These are phyloP conservation scores for Tenebrosternarchus preto DNA, from an alignment of 2,113 vertebrate species.

Conservation along the genomic window DNA sequence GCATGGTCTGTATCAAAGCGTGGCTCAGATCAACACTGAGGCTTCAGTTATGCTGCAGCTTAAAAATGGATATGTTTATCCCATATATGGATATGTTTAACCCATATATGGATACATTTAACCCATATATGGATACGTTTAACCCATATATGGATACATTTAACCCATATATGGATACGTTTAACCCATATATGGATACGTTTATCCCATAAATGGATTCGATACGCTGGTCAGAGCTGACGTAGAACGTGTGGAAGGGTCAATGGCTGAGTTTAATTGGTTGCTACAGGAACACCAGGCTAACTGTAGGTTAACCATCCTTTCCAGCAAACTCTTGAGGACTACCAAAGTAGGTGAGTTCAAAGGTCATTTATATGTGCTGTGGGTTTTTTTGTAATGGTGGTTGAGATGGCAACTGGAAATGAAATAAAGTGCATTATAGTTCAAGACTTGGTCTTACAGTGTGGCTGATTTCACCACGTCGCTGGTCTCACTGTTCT, in stretches of 20 bases:
- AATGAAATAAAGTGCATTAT: constrained; percentile 8
- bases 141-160: constrained; percentile 6
- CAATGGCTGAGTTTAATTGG: not conserved
- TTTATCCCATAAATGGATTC: constrained; percentile 21
- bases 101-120: constrained; percentile 8
- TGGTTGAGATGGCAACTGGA: constrained; percentile 28
- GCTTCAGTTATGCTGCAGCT: constrained; percentile 27
- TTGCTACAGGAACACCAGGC: not conserved
- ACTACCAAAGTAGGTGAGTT: not conserved
- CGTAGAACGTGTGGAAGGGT: constrained; percentile 1
- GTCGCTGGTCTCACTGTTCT: too few relatives aligned
- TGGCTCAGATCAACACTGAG: constrained; percentile 19
- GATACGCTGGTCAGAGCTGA: constrained; percentile 17
- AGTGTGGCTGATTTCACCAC: too few relatives aligned
- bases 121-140: constrained; percentile 25
- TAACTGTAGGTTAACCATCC: not conserved
- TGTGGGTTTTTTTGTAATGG: not conserved
- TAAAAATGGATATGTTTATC: constrained; percentile 7
- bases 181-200: too few relatives aligned
- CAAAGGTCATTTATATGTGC: not conserved
- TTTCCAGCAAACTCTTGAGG: not conserved
- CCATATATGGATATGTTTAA: constrained; percentile 15
- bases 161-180: constrained; percentile 21
- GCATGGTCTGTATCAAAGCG: constrained; percentile 32
- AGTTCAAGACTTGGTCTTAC: not conserved